A percentile compares a stretch with the other conserved stretches of the same genome.
These are phyloP conservation scores for Chelonoidis abingdonii DNA, from an alignment of 2,113 vertebrate genomes.

Conservation along the genomic window DNA sequence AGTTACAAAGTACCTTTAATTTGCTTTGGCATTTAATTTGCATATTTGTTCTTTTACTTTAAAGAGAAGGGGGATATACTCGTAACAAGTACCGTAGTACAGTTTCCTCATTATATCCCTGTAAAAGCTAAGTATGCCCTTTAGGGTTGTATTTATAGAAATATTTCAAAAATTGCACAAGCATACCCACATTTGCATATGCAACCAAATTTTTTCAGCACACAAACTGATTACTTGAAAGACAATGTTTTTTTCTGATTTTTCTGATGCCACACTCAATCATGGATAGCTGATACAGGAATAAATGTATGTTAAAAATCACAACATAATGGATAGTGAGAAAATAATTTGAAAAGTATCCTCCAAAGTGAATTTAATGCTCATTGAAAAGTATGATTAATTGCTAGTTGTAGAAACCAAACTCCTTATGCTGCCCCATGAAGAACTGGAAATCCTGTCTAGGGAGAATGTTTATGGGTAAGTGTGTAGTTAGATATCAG, in stretches of 20 bases:
- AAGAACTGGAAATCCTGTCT: neutral
- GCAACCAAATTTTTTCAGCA: neutral
- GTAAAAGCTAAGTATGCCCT: neutral
- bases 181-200: neutral
- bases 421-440: neutral
- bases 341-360: neutral
- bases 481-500: neutral
- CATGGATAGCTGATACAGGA: neutral
- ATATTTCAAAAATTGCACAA: constrained; percentile 15
- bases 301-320: neutral
- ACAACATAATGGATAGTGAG: neutral
- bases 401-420: neutral
- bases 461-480: neutral
- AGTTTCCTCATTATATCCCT: neutral
- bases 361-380: neutral
- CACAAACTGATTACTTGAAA: neutral
- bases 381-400: neutral
- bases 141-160: constrained; percentile 40
- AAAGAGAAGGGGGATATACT: constrained; percentile 67
- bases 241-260: neutral
- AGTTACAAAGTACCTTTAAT: constrained; percentile 75
- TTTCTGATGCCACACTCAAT: neutral
- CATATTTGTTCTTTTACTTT: constrained; percentile 65
- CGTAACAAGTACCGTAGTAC: constrained; percentile 20
- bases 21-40: constrained; percentile 73